Conservation (phyloP, 2,888 invertebrate genomes). For the Lomographa bimaculata region DNA sequence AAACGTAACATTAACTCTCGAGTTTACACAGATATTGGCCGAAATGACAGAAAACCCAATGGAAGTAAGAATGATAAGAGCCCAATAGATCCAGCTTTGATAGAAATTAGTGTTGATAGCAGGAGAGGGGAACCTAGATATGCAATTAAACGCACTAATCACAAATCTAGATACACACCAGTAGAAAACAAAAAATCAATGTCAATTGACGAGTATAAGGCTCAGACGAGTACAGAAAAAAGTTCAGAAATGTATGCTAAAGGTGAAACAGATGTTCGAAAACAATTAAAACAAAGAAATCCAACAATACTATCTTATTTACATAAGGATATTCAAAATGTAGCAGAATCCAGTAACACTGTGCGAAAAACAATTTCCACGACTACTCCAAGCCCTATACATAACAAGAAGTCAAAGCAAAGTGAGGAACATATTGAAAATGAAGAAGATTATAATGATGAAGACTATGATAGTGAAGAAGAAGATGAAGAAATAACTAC, state of each 20-base stretch:
- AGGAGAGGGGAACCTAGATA: conserved; percentile 73
- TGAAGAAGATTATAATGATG: conserved; percentile 51
- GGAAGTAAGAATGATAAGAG: conserved; percentile 36
- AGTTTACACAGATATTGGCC: conserved; percentile 66
- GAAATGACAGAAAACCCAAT: conserved; percentile 55
- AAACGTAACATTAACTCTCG: conserved; percentile 51
- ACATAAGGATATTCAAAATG: conserved; percentile 38
- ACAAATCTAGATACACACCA: conserved; percentile 61
- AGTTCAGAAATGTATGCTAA: conserved; percentile 19
- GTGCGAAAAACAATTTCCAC: conserved; percentile 45
- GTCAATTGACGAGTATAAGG: conserved; percentile 57
- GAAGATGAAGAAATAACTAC: conserved; percentile 39
- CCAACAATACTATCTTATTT: conserved; percentile 33
- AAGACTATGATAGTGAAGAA: conserved; percentile 40
- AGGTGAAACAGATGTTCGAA: conserved; percentile 24
- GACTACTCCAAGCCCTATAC: conserved; percentile 24
- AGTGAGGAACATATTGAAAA: conserved; percentile 33
- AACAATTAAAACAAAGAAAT: conserved; percentile 26
- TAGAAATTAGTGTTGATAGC: conserved; percentile 61
- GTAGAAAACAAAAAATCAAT: conserved; percentile 61
- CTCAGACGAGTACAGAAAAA: conserved; percentile 35
- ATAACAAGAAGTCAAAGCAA: conserved; percentile 16
- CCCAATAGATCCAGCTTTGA: conserved; percentile 44
- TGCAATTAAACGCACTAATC: conserved; percentile 62
- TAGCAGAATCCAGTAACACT: conserved; percentile 49